Evolutionary conservation across 1,140 invertebrate species (phyloP).

Genomic region (Apis mellifera): Amel_HAv3.1 CM009934.2:11932501-11933000

Average conservation of each 20-base stretch:
- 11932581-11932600: slow-evolving; percentile 12
- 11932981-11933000: slow-evolving; percentile 37
- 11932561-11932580: slow-evolving; percentile 17
- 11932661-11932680: slow-evolving; percentile 25
- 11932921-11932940: slow-evolving; percentile 26
- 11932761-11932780: slow-evolving; percentile 76
- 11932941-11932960: slow-evolving; percentile 42
- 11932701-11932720: slow-evolving; percentile 62
- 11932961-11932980: slow-evolving; percentile 31
- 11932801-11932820: slow-evolving; percentile 79
- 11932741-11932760: slow-evolving; percentile 79
- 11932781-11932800: slow-evolving; percentile 77
- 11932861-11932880: slow-evolving; percentile 28
- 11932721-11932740: slow-evolving; percentile 55
- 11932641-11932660: slow-evolving; percentile 23
- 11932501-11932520: neutral
- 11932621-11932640: slow-evolving; percentile 45
- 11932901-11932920: slow-evolving; percentile 51
- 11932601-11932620: slow-evolving; percentile 17
- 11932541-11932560: neutral
- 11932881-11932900: slow-evolving; percentile 47
- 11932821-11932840: slow-evolving; percentile 67
- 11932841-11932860: slow-evolving; percentile 41
- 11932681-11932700: slow-evolving; percentile 44
- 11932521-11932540: too few species aligned